Evolutionary conservation across 2,113 vertebrate species (phyloP), one percentile per base, ranked within the genome.

Genomic region (Odontophorus gujanensis): DNA sequence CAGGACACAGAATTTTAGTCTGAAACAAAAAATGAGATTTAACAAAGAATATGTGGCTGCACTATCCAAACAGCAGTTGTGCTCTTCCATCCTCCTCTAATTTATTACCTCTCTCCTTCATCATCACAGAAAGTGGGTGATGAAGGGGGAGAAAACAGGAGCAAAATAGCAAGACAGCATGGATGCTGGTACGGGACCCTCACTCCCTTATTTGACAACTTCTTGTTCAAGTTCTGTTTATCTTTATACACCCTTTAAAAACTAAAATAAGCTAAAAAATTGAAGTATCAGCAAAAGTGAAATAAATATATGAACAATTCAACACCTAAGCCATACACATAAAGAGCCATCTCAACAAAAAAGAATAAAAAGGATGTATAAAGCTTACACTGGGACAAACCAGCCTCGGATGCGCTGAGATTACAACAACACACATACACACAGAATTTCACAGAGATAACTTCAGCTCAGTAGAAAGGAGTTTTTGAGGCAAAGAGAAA

Each of bases 211-310:
- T 79, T 20, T 77, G 65, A 73, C 81, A 95, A 69, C 55, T 90
- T 89, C 63, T 86, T 86, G 53, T 76, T 86, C n/a, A 91, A 81
- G 65, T 71, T 92, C 81, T 50, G 22, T 51, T 86, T 77, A 76
- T 68, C 90, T 88, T 83, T 62, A 89, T 15, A 36, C 6, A 81
- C 4, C 11, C 20, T 61, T 57, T 48, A 50, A 69, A 83, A 89
- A 83, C 0, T 1, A 51, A 85, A 78, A 73, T 48, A 47, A 86
- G 72, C 6, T 42, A 42, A 90, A 85, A 50, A 66, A 45, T 18
- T 5, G 4, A 85, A 81, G 30, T 20, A 25, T 7, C 13, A 66
- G 4, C 5, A 57, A 24, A 84, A 89, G 11, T 18, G 34, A 36
- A 51, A 51, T 36, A 50, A 69, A 36, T 36, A 22, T 24, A 59